Evolutionary conservation across 2,797 vertebrate species (phyloP).

Genomic region (Malacoctenus gilli): DNA sequence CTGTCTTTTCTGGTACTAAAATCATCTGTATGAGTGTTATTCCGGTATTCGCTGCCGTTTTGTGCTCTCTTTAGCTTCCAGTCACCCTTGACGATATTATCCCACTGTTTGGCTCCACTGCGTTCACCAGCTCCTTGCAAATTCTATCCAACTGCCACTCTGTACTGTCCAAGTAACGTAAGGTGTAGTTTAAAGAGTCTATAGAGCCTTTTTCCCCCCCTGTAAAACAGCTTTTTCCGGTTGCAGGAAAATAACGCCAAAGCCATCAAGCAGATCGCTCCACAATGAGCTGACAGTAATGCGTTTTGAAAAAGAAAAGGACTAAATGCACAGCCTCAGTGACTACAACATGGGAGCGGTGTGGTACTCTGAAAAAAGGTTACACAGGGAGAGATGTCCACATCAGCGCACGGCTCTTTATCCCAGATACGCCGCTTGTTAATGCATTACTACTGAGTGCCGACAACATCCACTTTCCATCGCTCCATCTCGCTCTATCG

Average conservation of each 20-base stretch:
- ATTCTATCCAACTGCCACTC: not conserved
- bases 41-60: no score
- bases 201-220: not conserved
- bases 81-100: not conserved
- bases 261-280: constrained; percentile 2
- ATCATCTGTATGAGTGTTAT: no score
- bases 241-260: not conserved
- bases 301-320: not conserved
- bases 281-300: constrained; percentile 6
- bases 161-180: not conserved
- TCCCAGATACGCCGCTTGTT: constrained; percentile 29
- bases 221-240: constrained; percentile 1
- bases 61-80: not conserved
- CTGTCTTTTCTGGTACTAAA: no score
- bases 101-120: not conserved
- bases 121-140: not conserved
- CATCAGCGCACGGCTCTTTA: constrained; percentile 43
- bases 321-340: not conserved
- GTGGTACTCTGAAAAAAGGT: constrained; percentile 28
- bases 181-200: not conserved
- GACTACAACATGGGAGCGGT: constrained; percentile 3
- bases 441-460: constrained; percentile 36
- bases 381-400: constrained; percentile 26
- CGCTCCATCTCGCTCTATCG: constrained; percentile 10
- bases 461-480: constrained; percentile 33